These are phyloP conservation scores for Mamestra brassicae DNA, from an alignment of 2,888 invertebrate genomes.

Conservation along the genomic window DNA sequence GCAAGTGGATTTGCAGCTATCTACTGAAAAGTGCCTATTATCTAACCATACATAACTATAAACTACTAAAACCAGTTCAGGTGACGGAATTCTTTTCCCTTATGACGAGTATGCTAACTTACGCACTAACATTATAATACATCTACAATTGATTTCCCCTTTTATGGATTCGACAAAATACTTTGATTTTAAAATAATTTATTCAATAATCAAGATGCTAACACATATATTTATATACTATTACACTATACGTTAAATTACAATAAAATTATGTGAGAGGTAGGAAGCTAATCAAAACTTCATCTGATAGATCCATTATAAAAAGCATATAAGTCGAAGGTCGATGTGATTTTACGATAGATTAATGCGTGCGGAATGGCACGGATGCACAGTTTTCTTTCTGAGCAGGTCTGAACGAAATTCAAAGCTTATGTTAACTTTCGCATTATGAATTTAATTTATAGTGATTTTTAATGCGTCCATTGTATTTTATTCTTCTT, in stretches of 20 bases:
- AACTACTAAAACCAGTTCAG: not conserved
- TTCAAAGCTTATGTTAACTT: too few relatives aligned
- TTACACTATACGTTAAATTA: not conserved
- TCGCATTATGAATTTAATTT: too few relatives aligned
- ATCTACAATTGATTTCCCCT: not conserved
- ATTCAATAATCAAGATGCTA: not conserved
- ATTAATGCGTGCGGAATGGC: too few relatives aligned
- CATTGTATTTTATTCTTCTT: too few relatives aligned
- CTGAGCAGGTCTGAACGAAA: not conserved
- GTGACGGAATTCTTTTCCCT: not conserved
- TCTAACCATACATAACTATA: not conserved
- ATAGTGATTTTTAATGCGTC: too few relatives aligned
- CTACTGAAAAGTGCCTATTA: not conserved
- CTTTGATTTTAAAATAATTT: not conserved
- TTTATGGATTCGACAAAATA: too few relatives aligned
- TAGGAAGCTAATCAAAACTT: not conserved
- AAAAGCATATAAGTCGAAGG: not conserved
- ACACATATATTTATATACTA: not conserved
- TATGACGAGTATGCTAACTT: constrained; percentile 4
- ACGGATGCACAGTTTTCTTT: not conserved
- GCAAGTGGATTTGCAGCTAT: not conserved
- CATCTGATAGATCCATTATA: not conserved
- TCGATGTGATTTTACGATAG: not conserved
- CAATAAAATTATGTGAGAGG: not conserved
- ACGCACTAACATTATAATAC: not conserved